A percentile compares a stretch with the other conserved stretches of the same genome.
Evolutionary conservation across 2,797 vertebrate genomes (phyloP).

Genomic region (Rhinogobio ventralis): DNA sequence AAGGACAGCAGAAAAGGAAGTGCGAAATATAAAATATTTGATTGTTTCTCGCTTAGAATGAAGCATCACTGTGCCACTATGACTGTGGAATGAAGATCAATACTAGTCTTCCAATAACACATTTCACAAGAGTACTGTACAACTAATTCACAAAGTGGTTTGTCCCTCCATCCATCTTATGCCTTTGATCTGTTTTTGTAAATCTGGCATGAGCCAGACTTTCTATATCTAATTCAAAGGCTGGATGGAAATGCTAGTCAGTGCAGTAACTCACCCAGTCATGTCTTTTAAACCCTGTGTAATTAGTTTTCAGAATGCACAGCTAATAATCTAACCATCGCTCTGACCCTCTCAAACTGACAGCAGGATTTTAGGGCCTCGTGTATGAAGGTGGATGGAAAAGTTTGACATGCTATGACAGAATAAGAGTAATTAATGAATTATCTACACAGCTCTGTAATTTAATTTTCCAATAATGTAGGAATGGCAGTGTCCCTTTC

Average conservation of each 20-base stretch:
- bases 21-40: conserved; percentile 35
- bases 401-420: conserved; percentile 17
- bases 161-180: conserved; percentile 39
- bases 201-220: conserved; percentile 35
- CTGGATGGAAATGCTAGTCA: conserved; percentile 67
- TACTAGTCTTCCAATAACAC: conserved; percentile 42
- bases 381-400: conserved; percentile 57
- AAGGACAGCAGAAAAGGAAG: conserved; percentile 50
- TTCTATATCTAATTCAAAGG: conserved; percentile 69
- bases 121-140: conserved; percentile 39
- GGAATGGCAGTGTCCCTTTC: conserved; percentile 44
- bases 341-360: conserved; percentile 68
- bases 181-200: conserved; percentile 58
- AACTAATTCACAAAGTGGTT: conserved; percentile 41
- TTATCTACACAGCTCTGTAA: conserved; percentile 66
- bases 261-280: conserved; percentile 66
- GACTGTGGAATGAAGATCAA: conserved; percentile 45
- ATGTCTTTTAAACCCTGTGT: conserved; percentile 72
- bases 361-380: conserved; percentile 64
- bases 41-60: conserved; percentile 36
- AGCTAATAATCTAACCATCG: conserved; percentile 70
- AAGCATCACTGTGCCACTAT: conserved; percentile 34
- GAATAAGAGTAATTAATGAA: conserved; percentile 61
- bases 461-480: conserved; percentile 74
- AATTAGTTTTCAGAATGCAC: conserved; percentile 76